Conservation (phyloP, 2,888 invertebrate species). For the Microplitis deprimator region DNA sequence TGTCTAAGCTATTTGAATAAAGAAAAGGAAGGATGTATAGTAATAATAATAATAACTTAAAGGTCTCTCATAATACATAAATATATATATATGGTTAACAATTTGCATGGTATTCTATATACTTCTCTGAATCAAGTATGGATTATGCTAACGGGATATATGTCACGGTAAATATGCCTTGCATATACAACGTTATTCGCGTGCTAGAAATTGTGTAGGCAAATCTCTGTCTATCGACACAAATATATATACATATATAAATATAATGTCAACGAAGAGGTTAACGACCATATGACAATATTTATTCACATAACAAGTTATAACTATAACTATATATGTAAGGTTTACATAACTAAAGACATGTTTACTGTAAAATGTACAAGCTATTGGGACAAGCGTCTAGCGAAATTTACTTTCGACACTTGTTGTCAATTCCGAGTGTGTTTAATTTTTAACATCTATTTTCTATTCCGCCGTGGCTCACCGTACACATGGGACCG, state of each 20-base stretch:
- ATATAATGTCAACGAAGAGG: conserved; percentile 22
- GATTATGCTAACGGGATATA: conserved; percentile 43
- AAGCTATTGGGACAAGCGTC: neutral
- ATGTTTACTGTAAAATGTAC: neutral
- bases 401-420: neutral
- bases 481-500: conserved; percentile 3
- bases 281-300: conserved; percentile 23
- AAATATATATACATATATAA: conserved; percentile 17
- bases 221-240: conserved; percentile 18
- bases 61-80: neutral
- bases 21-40: conserved; percentile 2
- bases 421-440: conserved; percentile 7
- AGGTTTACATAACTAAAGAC: neutral
- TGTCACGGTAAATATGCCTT: conserved; percentile 39
- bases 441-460: conserved; percentile 8
- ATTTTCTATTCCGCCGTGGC: conserved; percentile 9
- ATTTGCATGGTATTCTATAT: neutral
- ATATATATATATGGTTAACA: conserved; percentile 1
- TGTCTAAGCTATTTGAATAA: conserved; percentile 10
- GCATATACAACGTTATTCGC: conserved; percentile 29
- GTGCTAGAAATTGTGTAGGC: conserved; percentile 27
- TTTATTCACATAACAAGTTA: neutral
- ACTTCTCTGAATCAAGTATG: conserved; percentile 31
- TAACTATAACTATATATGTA: neutral
- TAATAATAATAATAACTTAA: neutral